These are phyloP conservation scores for Halichondria panicea DNA, from an alignment of 37 sponge, comb jelly and placozoan genomes.

Conservation along the genomic window DNA sequence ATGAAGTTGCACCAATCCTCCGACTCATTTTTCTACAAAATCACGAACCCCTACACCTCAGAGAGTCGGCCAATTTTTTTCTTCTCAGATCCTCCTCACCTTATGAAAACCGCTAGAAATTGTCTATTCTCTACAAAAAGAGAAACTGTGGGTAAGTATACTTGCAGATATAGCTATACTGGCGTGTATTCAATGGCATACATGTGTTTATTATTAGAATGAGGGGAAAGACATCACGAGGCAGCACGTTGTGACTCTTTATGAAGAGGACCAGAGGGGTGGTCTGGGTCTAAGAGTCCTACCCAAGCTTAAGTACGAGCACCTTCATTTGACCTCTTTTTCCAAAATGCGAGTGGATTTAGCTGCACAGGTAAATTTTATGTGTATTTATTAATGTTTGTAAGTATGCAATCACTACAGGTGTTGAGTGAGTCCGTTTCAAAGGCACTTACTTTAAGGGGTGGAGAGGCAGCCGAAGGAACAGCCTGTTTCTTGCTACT, in stretches of 20 bases:
- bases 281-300: not conserved
- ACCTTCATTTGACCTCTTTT: constrained; percentile 2
- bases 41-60: constrained; percentile 7
- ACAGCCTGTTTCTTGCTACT: constrained; percentile 20
- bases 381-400: not conserved
- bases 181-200: not conserved
- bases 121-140: constrained; percentile 1
- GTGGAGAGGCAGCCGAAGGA: constrained; percentile 10
- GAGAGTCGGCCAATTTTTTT: constrained; percentile 21
- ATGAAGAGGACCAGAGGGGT: constrained; percentile 2
- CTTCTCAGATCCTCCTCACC: constrained; percentile 38
- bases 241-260: constrained; percentile 20
- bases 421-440: constrained; percentile 47
- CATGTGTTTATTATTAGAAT: not conserved
- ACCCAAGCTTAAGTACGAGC: constrained; percentile 29
- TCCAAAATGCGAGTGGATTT: constrained; percentile 43
- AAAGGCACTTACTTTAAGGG: constrained; percentile 14
- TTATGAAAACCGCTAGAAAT: constrained; percentile 50
- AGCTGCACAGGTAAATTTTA: constrained; percentile 19
- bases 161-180: not conserved
- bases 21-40: constrained; percentile 1
- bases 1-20: constrained; percentile 2
- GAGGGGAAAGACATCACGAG: constrained; percentile 9
- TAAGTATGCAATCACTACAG: not conserved
- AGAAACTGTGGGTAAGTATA: constrained; percentile 19